Evolutionary conservation across 2,113 vertebrate species (phyloP).

Genomic region (Narcine bancroftii): DNA sequence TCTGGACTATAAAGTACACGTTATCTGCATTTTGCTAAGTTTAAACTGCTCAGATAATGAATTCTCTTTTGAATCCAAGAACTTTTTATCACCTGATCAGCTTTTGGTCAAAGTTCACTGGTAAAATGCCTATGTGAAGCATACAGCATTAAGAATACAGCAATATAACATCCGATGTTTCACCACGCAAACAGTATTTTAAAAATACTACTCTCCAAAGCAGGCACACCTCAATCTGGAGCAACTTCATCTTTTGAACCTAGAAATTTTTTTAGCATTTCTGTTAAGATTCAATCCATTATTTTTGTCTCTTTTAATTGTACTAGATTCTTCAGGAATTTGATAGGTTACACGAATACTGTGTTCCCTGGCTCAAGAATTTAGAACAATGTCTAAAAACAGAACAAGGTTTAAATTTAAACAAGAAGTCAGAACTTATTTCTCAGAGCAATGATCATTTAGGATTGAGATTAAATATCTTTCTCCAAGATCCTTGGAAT

Average conservation of each 20-base stretch:
- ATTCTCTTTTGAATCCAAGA: background rate
- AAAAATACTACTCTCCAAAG: too few species aligned
- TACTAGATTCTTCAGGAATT: background rate
- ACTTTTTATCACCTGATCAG: background rate
- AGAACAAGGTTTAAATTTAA: too few species aligned
- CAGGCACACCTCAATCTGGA: too few species aligned
- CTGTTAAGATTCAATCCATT: too few species aligned
- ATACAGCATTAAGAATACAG: background rate
- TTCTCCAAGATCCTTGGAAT: too few species aligned
- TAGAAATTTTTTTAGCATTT: too few species aligned
- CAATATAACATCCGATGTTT: background rate
- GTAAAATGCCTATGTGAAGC: background rate
- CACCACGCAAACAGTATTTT: too few species aligned
- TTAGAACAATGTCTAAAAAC: background rate
- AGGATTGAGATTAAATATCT: too few species aligned
- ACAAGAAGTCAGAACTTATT: too few species aligned
- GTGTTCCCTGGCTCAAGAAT: background rate
- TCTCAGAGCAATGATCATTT: too few species aligned
- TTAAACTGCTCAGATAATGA: conserved; percentile 24
- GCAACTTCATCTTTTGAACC: too few species aligned
- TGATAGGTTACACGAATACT: background rate
- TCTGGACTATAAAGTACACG: background rate
- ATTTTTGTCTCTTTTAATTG: background rate
- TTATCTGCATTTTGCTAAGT: conserved; percentile 2
- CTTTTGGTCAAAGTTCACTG: background rate